These are phyloP conservation scores for Panagrolaimus sp. DNA, from an alignment of 1,140 invertebrate genomes.

Conservation along the genomic window DNA sequence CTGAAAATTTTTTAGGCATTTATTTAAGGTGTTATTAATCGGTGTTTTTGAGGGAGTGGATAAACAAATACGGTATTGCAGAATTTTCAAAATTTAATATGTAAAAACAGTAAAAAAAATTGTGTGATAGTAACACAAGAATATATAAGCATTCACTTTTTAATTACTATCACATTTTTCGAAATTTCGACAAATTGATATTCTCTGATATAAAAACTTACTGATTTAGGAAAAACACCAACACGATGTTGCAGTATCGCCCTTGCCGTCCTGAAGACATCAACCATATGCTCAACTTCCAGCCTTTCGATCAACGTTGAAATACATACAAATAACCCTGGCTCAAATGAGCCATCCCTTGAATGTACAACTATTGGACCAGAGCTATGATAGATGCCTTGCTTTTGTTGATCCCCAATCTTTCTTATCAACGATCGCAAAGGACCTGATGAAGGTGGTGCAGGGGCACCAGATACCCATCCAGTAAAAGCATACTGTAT, in stretches of 20 bases:
- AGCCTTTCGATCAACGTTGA: conserved; percentile 60
- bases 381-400: conserved; percentile 26
- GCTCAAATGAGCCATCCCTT: conserved; percentile 61
- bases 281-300: conserved; percentile 60
- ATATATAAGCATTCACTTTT: too few species aligned
- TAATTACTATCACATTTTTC: too few species aligned
- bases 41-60: too few species aligned
- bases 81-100: too few species aligned
- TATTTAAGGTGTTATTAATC: too few species aligned
- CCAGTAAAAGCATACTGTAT: conserved; percentile 29
- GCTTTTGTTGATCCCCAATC: background rate
- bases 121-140: too few species aligned
- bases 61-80: too few species aligned
- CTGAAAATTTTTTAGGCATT: too few species aligned
- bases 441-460: conserved; percentile 17
- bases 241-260: conserved; percentile 42
- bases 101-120: too few species aligned
- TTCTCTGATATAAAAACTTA: conserved; percentile 35
- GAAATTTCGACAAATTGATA: too few species aligned
- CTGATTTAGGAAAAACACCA: conserved; percentile 38
- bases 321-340: conserved; percentile 60
- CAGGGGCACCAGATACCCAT: conserved; percentile 19
- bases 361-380: conserved; percentile 53
- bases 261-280: conserved; percentile 62
- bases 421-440: background rate